A percentile compares a stretch with the other conserved stretches of the same genome.
phyloP scores from a whole-genome alignment of 2,113 vertebrate genomes.

The Rhagologus leucostigma region DNA sequence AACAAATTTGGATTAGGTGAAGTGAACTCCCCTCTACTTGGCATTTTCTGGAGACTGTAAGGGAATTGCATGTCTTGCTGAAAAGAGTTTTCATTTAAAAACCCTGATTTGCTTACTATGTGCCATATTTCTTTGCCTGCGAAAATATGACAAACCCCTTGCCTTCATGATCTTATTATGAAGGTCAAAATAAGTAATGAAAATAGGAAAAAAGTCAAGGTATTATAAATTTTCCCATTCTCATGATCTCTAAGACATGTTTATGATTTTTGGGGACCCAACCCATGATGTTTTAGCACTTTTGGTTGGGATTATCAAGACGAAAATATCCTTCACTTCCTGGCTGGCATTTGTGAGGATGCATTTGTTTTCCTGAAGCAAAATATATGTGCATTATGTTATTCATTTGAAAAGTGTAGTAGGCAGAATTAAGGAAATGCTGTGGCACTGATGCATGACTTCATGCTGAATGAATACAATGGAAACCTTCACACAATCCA shows the following conservation, averaged over 20 bases:
- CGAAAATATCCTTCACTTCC: neutral
- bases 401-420: neutral
- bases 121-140: neutral
- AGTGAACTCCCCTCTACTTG: neutral
- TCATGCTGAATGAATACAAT: neutral
- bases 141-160: neutral
- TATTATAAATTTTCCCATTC: neutral
- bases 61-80: neutral
- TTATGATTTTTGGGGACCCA: neutral
- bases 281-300: neutral
- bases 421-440: neutral
- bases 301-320: neutral
- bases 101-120: neutral
- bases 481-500: neutral
- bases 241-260: neutral
- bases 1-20: neutral
- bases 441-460: neutral
- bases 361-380: neutral
- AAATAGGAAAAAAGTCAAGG: rapidly evolving
- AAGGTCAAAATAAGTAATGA: constrained; percentile 15
- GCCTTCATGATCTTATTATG: neutral
- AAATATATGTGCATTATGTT: neutral
- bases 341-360: neutral
- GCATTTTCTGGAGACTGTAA: neutral
- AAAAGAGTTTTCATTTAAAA: constrained; percentile 1